These are phyloP conservation scores for Phodopus roborovskii DNA, from an alignment of 2,113 vertebrate genomes.

Conservation along the genomic window DNA sequence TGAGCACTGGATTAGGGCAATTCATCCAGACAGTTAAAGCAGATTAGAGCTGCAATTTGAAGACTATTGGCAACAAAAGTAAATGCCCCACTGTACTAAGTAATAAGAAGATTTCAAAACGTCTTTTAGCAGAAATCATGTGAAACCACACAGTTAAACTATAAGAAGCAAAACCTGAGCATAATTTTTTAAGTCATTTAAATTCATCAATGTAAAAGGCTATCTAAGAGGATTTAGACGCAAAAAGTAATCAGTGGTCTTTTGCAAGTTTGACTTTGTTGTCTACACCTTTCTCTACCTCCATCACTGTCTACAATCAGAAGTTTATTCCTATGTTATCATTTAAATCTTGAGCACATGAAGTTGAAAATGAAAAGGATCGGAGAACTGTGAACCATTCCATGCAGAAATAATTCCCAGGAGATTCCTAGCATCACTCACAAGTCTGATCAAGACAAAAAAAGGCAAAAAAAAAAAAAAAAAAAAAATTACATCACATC, in stretches of 20 bases:
- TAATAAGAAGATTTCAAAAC: slow-evolving; percentile 84
- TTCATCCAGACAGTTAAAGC: slow-evolving; percentile 93
- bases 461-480: slow-evolving; percentile 23
- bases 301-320: slow-evolving; percentile 6
- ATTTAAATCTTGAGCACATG: background rate
- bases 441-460: slow-evolving; percentile 2
- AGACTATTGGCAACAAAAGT: slow-evolving; percentile 88
- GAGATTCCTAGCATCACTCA: background rate
- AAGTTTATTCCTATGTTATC: slow-evolving; percentile 44
- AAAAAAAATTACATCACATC: slow-evolving; percentile 59
- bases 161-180: slow-evolving; percentile 56
- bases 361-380: background rate
- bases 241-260: background rate
- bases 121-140: slow-evolving; percentile 66
- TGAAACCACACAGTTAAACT: slow-evolving; percentile 63
- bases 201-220: slow-evolving; percentile 9
- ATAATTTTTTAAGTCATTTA: background rate
- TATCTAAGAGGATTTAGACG: background rate
- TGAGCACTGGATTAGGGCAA: slow-evolving; percentile 91
- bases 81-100: slow-evolving; percentile 89
- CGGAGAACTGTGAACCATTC: background rate
- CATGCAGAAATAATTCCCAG: background rate
- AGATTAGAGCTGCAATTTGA: slow-evolving; percentile 92
- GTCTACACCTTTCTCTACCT: background rate
- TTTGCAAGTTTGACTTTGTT: background rate